Conservation (phyloP, 1,140 invertebrate species). For the Brachionus asplanchnoidis region DNA sequence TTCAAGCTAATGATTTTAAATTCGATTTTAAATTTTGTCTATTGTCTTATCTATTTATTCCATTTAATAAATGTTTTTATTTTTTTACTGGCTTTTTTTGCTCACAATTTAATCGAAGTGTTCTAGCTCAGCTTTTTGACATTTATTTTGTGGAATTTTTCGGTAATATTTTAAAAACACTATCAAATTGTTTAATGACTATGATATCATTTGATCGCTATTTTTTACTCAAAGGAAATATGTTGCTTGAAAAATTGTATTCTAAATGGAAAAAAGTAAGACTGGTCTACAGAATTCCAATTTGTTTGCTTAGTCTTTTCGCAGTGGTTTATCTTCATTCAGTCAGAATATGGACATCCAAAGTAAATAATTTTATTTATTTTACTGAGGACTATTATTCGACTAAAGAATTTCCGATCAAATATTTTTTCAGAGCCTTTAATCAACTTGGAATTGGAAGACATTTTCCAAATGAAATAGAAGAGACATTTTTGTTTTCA, state of each 20-base stretch:
- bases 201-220: background rate
- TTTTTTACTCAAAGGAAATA: background rate
- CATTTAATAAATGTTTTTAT: too few species aligned
- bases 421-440: background rate
- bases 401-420: background rate
- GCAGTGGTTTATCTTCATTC: background rate
- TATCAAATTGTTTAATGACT: background rate
- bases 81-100: background rate
- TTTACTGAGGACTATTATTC: background rate
- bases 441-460: background rate
- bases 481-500: background rate
- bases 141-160: slow-evolving; percentile 6
- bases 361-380: background rate
- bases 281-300: background rate
- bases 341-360: background rate
- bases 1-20: too few species aligned
- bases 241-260: background rate
- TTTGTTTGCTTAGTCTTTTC: background rate
- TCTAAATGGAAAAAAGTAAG: background rate
- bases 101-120: background rate
- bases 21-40: too few species aligned
- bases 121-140: background rate
- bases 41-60: too few species aligned
- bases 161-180: background rate
- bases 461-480: background rate